phyloP scores from a whole-genome alignment of 2,797 vertebrate species.

The Okamejei kenojei region DNA sequence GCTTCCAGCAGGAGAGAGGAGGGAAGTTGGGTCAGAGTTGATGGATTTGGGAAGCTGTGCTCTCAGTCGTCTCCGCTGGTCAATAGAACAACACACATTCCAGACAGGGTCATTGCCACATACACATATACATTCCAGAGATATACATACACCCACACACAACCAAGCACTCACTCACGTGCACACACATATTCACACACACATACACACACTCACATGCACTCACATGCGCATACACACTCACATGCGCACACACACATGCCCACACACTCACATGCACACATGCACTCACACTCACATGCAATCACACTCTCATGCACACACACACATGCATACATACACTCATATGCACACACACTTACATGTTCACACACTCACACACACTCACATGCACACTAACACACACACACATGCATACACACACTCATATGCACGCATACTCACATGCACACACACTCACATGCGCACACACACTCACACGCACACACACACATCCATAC shows the following conservation, averaged over 20 bases:
- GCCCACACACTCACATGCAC: neutral
- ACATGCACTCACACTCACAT: neutral
- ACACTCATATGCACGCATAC: neutral
- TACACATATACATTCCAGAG: neutral
- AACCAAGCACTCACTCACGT: neutral
- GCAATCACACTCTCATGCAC: neutral
- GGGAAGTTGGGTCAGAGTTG: neutral
- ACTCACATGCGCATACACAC: neutral
- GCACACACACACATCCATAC: neutral
- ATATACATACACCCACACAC: neutral
- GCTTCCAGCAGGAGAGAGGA: neutral
- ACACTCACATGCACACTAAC: neutral
- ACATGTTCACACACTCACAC: neutral
- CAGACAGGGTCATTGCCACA: neutral
- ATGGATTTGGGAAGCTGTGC: no score
- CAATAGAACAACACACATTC: neutral
- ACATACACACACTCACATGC: neutral
- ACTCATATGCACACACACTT: neutral
- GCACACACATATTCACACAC: neutral
- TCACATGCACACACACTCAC: neutral
- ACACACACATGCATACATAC: neutral
- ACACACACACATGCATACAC: neutral
- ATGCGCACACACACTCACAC: neutral
- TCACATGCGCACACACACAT: neutral
- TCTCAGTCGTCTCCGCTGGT: neutral